A percentile compares a stretch with the other conserved stretches of the same genome.
Conservation (phyloP, 2,797 vertebrate species). For the Toxotes lorentzi region DNA sequence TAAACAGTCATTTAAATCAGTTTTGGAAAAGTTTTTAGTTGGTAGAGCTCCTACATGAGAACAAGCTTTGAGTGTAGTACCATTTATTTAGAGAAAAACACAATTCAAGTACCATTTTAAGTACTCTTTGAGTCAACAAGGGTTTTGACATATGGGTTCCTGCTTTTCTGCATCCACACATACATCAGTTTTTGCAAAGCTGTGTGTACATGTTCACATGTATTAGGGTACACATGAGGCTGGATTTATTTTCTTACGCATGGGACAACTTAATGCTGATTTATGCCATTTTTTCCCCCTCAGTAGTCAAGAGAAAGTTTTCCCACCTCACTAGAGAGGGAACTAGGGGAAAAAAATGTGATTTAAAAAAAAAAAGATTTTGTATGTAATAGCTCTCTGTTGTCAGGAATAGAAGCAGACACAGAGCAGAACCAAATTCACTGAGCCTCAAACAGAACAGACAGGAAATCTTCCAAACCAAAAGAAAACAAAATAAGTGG, state of each 20-base stretch:
- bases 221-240: constrained; percentile 9
- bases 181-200: neutral
- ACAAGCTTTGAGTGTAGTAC: neutral
- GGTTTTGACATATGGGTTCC: neutral
- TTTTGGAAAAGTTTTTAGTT: neutral
- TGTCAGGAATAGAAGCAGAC: constrained; percentile 25
- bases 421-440: constrained; percentile 19
- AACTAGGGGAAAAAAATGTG: neutral
- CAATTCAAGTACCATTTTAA: neutral
- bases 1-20: neutral
- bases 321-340: constrained; percentile 9
- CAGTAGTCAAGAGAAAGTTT: constrained; percentile 23
- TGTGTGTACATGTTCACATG: neutral
- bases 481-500: constrained; percentile 37
- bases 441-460: constrained; percentile 9
- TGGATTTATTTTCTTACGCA: constrained; percentile 22
- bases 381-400: neutral
- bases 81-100: neutral
- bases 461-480: constrained; percentile 41
- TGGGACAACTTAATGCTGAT: constrained; percentile 38
- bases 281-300: constrained; percentile 30
- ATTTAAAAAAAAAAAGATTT: neutral
- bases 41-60: neutral
- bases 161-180: neutral
- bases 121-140: neutral